Evolutionary conservation across 2,888 invertebrate species (phyloP).

Genomic region (Maniola hyperantus): DNA sequence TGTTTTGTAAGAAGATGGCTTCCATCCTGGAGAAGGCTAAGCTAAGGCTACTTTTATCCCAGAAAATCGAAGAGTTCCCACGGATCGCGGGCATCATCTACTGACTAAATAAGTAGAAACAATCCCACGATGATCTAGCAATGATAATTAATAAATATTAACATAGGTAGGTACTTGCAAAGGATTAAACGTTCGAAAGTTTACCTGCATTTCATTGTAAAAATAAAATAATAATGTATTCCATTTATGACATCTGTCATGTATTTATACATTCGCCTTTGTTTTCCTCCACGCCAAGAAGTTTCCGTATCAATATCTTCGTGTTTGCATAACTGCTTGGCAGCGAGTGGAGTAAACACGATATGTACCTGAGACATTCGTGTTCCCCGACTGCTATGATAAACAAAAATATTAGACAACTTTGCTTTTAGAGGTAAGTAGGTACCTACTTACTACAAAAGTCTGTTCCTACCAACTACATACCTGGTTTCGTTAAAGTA

Average conservation of each 20-base stretch:
- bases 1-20: too few species aligned
- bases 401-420: slow-evolving; percentile 41
- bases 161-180: too few species aligned
- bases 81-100: too few species aligned
- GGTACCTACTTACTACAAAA: too few species aligned
- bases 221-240: background rate
- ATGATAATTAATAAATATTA: too few species aligned
- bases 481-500: too few species aligned
- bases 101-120: too few species aligned
- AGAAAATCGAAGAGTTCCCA: too few species aligned
- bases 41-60: too few species aligned
- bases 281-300: slow-evolving; percentile 71
- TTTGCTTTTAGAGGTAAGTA: slow-evolving; percentile 21
- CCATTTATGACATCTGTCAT: slow-evolving; percentile 17
- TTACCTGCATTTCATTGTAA: background rate
- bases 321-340: slow-evolving; percentile 77
- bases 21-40: too few species aligned
- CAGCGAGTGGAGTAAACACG: slow-evolving; percentile 63
- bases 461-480: background rate
- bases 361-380: slow-evolving; percentile 54
- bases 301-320: slow-evolving; percentile 70
- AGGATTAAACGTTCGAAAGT: too few species aligned
- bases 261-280: slow-evolving; percentile 55
- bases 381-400: slow-evolving; percentile 43
- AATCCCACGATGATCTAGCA: too few species aligned